Percentiles rank a stretch among this genome's conserved stretches.
phyloP scores from a whole-genome alignment of 2,113 vertebrate genomes.

The Cyprinodon brontotheroides region DNA sequence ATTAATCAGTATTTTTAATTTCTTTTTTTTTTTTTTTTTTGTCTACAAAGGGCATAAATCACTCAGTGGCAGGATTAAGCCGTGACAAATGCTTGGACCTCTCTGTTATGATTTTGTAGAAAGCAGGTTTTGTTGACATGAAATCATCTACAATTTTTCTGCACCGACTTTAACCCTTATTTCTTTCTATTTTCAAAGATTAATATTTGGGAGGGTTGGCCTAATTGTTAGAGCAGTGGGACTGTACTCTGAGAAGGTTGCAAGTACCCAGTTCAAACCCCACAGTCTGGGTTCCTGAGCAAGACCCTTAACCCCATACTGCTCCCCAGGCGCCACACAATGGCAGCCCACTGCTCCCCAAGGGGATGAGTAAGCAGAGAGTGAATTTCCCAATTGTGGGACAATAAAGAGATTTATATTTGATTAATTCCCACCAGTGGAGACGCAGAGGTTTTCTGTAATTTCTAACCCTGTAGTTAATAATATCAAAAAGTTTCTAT shows the following conservation, averaged over 20 bases:
- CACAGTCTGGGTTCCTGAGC: too few relatives aligned
- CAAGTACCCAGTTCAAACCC: too few relatives aligned
- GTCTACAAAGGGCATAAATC: neutral
- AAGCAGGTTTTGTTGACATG: neutral
- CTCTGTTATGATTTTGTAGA: neutral
- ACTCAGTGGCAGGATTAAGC: neutral
- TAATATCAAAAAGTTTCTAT: neutral
- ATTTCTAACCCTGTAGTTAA: neutral
- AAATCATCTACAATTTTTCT: neutral
- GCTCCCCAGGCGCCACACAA: too few relatives aligned
- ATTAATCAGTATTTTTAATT: neutral
- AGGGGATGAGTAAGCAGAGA: too few relatives aligned
- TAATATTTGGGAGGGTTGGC: too few relatives aligned
- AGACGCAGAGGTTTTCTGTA: neutral
- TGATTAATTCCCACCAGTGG: neutral
- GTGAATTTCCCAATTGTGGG: too few relatives aligned
- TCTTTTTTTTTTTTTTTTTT: neutral
- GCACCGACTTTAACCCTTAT: neutral
- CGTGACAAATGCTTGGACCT: neutral
- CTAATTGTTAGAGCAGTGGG: too few relatives aligned
- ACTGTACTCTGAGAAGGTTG: too few relatives aligned
- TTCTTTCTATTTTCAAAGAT: neutral
- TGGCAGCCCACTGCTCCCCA: too few relatives aligned
- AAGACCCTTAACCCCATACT: too few relatives aligned
- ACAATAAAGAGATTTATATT: too few relatives aligned